A percentile compares a stretch with the other conserved stretches of the same genome.
Evolutionary conservation across 2,797 vertebrate species (phyloP).

Genomic region (Malacoctenus gilli): DNA sequence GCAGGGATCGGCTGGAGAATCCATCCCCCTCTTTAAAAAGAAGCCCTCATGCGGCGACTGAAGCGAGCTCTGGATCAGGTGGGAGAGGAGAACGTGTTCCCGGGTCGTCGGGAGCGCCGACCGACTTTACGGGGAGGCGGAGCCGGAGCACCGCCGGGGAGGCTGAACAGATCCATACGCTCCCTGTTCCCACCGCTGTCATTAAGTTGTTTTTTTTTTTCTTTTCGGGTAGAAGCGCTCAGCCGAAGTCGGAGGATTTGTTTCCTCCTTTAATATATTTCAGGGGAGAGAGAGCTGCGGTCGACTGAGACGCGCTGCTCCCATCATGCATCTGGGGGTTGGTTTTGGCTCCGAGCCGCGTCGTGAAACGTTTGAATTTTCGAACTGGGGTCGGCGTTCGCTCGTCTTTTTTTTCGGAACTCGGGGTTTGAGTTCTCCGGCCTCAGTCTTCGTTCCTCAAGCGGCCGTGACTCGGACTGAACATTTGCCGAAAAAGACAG

Average conservation of each 20-base stretch:
- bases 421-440: too few species aligned
- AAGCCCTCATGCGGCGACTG: conserved; percentile 23
- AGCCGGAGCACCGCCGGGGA: neutral
- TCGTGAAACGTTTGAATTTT: too few species aligned
- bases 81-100: conserved; percentile 35
- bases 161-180: conserved; percentile 1
- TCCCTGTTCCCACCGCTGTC: conserved; percentile 1
- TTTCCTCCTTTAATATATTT: neutral
- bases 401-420: too few species aligned
- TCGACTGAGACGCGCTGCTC: too few species aligned
- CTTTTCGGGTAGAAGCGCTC: neutral
- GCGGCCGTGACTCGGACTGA: too few species aligned
- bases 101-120: too few species aligned
- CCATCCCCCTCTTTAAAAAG: conserved; percentile 42
- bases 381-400: too few species aligned
- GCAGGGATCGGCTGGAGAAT: conserved; percentile 35
- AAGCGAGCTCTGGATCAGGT: conserved; percentile 34
- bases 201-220: neutral
- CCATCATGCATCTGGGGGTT: too few species aligned
- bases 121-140: conserved; percentile 21
- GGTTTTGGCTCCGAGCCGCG: too few species aligned
- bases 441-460: too few species aligned
- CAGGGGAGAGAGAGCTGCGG: too few species aligned
- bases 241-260: neutral
- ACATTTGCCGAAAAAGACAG: too few species aligned